Conservation (phyloP, 2,888 invertebrate genomes). For the Anarsia innoxiella region DNA sequence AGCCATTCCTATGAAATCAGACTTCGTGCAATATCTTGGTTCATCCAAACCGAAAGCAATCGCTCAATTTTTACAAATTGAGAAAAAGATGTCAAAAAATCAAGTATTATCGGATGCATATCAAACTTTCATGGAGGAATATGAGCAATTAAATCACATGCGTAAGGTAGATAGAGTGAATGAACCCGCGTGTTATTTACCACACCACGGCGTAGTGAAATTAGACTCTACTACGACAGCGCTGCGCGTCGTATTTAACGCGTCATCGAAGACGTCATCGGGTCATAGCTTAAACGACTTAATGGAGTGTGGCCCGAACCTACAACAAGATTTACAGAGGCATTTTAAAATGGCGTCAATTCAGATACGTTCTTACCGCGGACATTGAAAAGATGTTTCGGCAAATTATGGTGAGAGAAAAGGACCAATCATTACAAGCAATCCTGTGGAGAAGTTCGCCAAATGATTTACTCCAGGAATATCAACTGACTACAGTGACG, state of each 20-base stretch:
- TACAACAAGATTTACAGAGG: not conserved
- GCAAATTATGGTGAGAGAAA: not conserved
- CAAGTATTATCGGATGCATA: not conserved
- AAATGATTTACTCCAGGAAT: not conserved
- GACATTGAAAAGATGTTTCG: conserved; percentile 1
- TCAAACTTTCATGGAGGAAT: not conserved
- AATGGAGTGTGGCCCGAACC: too few species aligned
- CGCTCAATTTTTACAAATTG: conserved; percentile 9
- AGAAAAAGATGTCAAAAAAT: not conserved
- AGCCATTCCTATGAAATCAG: conserved; percentile 6
- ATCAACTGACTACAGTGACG: not conserved
- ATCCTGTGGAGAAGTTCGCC: not conserved
- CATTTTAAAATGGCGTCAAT: not conserved
- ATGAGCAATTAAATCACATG: not conserved
- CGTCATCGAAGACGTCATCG: too few species aligned
- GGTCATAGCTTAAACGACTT: too few species aligned
- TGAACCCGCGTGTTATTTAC: not conserved
- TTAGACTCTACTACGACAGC: not conserved
- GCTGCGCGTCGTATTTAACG: too few species aligned
- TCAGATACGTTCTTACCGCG: not conserved
- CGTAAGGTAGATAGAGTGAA: not conserved
- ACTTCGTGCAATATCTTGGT: conserved; percentile 9
- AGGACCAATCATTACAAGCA: not conserved
- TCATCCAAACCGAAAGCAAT: conserved; percentile 11
- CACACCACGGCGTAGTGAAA: not conserved